Conservation (phyloP, 92 coral and sea anemone species). For the Blastomussa wellsi region DNA sequence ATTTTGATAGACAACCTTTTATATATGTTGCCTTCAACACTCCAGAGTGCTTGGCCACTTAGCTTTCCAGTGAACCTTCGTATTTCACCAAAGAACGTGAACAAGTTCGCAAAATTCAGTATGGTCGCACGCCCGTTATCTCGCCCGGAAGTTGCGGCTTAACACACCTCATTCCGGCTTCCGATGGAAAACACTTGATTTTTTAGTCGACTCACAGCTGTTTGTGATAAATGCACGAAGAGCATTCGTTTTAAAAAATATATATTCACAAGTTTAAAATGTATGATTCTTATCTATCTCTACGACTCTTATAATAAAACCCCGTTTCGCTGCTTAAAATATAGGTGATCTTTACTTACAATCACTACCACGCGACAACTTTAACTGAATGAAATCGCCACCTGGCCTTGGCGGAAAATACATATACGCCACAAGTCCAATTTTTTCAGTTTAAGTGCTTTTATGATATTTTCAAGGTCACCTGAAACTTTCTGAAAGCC, state of each 20-base stretch:
- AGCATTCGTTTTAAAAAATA: not conserved
- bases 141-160: constrained; percentile 23
- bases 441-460: not conserved
- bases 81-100: not conserved
- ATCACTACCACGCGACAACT: not conserved
- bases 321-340: not conserved
- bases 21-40: not conserved
- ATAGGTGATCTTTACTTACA: not conserved
- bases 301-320: too few species aligned
- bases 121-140: not conserved
- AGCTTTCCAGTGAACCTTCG: not conserved
- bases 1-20: not conserved
- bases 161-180: constrained; percentile 22
- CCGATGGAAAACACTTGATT: not conserved
- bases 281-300: too few species aligned
- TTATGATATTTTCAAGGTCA: not conserved
- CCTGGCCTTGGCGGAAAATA: not conserved
- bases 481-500: not conserved
- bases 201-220: not conserved
- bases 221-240: not conserved
- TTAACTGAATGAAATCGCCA: not conserved
- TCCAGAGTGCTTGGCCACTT: too few species aligned
- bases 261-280: too few species aligned
- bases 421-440: not conserved
- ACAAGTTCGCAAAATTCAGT: not conserved